Evolutionary conservation across 2,888 invertebrate genomes (phyloP).

Genomic region (Acronicta leporina): DNA sequence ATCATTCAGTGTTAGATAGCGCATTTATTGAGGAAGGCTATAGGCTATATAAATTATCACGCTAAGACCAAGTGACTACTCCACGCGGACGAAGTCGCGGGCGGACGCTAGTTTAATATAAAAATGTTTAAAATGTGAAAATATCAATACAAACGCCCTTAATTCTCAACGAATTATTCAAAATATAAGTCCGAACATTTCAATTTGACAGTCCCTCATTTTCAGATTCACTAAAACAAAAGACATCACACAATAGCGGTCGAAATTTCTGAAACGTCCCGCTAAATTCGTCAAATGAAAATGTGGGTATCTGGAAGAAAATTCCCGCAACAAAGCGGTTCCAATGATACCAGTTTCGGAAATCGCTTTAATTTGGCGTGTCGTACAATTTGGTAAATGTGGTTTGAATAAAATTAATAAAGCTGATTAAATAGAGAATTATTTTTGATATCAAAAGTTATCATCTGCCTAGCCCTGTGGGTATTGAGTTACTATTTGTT

Average conservation of each 20-base stretch:
- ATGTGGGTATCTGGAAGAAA: slow-evolving; percentile 47
- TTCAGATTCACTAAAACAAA: slow-evolving; percentile 14
- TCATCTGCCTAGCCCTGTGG: too few species aligned
- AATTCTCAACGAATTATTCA: slow-evolving; percentile 45
- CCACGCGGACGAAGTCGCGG: too few species aligned
- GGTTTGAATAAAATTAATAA: slow-evolving; percentile 27
- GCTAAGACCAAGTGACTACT: too few species aligned
- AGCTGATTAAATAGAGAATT: not conserved
- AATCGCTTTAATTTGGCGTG: slow-evolving; percentile 41
- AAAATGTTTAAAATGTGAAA: not conserved
- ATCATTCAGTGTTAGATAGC: too few species aligned
- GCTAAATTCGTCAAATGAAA: slow-evolving; percentile 26
- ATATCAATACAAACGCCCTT: not conserved
- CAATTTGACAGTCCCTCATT: slow-evolving; percentile 49
- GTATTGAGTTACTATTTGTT: too few species aligned
- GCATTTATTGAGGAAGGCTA: too few species aligned
- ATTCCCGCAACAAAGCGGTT: slow-evolving; percentile 41
- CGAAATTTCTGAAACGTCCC: slow-evolving; percentile 13
- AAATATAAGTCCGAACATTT: slow-evolving; percentile 44
- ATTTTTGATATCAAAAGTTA: too few species aligned
- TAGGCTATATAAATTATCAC: too few species aligned
- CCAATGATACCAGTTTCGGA: slow-evolving; percentile 5
- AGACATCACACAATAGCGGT: too few species aligned
- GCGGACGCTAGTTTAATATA: too few species aligned
- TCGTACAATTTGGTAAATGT: slow-evolving; percentile 35